Evolutionary conservation across 2,888 invertebrate genomes (phyloP).

Genomic region (Megamerina dolium): DNA sequence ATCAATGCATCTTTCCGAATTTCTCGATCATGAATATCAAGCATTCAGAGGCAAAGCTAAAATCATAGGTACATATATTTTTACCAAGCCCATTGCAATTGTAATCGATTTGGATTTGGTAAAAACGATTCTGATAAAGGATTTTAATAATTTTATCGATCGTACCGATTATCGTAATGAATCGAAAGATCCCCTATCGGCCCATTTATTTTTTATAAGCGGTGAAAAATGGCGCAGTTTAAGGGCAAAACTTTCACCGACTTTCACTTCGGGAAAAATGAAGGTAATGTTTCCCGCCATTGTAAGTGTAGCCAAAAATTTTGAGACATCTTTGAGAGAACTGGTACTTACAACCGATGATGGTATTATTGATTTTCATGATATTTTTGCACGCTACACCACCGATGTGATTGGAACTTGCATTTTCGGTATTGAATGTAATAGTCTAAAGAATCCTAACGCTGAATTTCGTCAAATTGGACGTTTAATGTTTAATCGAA

Average conservation of each 20-base stretch:
- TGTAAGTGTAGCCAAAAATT: constrained; percentile 31
- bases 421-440: constrained; percentile 50
- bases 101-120: constrained; percentile 38
- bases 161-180: constrained; percentile 30
- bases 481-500: constrained; percentile 18
- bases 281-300: constrained; percentile 49
- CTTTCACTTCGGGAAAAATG: constrained; percentile 52
- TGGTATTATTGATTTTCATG: constrained; percentile 44
- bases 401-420: constrained; percentile 52
- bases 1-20: constrained; percentile 21
- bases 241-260: constrained; percentile 49
- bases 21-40: constrained; percentile 31
- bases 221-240: constrained; percentile 50
- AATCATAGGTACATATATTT: constrained; percentile 34
- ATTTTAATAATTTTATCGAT: constrained; percentile 44
- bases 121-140: constrained; percentile 42
- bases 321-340: too few relatives aligned
- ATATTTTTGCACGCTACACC: constrained; percentile 47
- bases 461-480: constrained; percentile 39
- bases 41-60: constrained; percentile 26
- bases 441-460: constrained; percentile 45
- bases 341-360: too few relatives aligned
- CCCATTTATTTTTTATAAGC: constrained; percentile 37
- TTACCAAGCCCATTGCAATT: constrained; percentile 29
- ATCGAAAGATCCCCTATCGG: constrained; percentile 35